These are phyloP conservation scores for zebrafish (Danio rerio) DNA, from an alignment of 2,113 vertebrate genomes.

Conservation along the genomic window DNA sequence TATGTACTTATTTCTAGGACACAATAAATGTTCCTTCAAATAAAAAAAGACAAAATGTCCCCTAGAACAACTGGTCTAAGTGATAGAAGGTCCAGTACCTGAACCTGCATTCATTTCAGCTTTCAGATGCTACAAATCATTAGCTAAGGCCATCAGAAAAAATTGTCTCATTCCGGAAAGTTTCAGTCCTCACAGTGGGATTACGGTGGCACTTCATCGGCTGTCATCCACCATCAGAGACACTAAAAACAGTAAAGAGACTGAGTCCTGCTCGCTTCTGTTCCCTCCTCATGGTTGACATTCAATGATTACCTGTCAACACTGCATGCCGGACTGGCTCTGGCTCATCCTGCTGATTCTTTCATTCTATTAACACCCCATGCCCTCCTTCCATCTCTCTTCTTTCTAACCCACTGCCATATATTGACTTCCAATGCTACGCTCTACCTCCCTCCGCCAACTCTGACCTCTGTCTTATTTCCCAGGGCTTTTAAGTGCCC, in stretches of 20 bases:
- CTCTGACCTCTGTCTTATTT: slow-evolving; percentile 63
- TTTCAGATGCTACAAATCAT: background rate
- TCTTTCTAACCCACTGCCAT: slow-evolving; percentile 36
- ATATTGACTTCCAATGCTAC: slow-evolving; percentile 66
- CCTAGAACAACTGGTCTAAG: background rate
- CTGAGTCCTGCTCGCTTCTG: slow-evolving; percentile 28
- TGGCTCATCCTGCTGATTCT: slow-evolving; percentile 63
- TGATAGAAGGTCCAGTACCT: background rate
- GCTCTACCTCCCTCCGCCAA: slow-evolving; percentile 55
- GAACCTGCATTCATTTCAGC: background rate
- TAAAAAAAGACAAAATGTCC: too few relatives aligned
- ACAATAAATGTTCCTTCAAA: too few relatives aligned
- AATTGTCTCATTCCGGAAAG: slow-evolving; percentile 28
- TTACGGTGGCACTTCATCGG: slow-evolving; percentile 53
- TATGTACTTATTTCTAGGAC: too few relatives aligned
- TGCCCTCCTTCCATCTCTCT: slow-evolving; percentile 19
- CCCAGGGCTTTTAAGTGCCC: slow-evolving; percentile 62
- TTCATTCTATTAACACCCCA: slow-evolving; percentile 66
- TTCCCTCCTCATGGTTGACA: slow-evolving; percentile 61
- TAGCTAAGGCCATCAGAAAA: background rate
- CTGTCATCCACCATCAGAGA: slow-evolving; percentile 52
- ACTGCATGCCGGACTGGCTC: slow-evolving; percentile 48
- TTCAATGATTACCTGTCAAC: slow-evolving; percentile 69
- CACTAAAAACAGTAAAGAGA: slow-evolving; percentile 51
- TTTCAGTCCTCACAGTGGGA: slow-evolving; percentile 36